Conservation (phyloP, 64 coral and sea anemone genomes). For the Montipora cactus region DNA sequence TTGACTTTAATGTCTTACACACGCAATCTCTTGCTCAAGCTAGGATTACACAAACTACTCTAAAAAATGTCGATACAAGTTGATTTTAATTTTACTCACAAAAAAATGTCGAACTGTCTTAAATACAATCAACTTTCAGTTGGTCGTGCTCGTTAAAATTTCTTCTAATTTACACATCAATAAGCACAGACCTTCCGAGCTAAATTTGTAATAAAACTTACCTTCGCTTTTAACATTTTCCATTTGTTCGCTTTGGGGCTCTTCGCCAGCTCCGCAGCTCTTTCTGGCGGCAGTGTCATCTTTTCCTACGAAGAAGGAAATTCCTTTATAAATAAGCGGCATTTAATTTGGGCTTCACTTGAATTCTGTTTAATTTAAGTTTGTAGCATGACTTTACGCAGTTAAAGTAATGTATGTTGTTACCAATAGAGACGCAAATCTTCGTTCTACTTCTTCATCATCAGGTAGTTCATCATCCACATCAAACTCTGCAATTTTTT, state of each 20-base stretch:
- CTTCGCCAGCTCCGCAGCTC: conserved; percentile 82
- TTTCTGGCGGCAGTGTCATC: conserved; percentile 86
- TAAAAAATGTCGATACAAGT: too few species aligned
- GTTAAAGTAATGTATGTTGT: not conserved
- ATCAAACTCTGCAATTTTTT: conserved; percentile 80
- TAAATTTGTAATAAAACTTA: not conserved
- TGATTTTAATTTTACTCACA: too few species aligned
- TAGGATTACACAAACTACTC: too few species aligned
- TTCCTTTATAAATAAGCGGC: not conserved
- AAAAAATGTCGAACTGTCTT: too few species aligned
- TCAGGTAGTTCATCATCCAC: conserved; percentile 94
- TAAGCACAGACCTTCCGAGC: not conserved
- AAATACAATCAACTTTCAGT: too few species aligned
- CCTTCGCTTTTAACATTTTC: conserved; percentile 99
- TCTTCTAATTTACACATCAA: too few species aligned
- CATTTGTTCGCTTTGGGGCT: conserved; percentile 96
- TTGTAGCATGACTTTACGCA: too few species aligned
- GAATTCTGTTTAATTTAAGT: not conserved
- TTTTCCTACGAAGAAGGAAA: conserved; percentile 70
- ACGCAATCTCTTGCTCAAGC: too few species aligned
- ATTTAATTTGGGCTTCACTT: not conserved
- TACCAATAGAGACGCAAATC: conserved; percentile 88
- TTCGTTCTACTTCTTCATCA: conserved; percentile 83
- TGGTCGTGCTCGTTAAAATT: too few species aligned
- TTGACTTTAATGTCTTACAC: too few species aligned